Evolutionary conservation across 2,888 invertebrate genomes (phyloP), one percentile per base, ranked within the genome.

Genomic region (Belgica antarctica): DNA sequence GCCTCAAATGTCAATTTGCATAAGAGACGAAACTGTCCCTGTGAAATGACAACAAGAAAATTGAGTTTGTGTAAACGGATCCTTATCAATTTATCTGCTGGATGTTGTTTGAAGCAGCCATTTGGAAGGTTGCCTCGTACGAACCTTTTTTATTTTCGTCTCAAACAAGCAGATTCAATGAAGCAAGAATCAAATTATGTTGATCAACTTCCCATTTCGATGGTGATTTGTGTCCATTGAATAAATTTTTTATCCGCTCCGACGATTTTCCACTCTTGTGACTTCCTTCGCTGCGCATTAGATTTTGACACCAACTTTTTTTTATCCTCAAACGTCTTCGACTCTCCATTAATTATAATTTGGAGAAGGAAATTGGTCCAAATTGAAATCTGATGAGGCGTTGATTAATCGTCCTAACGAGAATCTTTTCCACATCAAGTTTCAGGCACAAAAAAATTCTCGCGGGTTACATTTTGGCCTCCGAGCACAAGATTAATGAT

Each of bases 401-500:
- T 52, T 52, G 52, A 52, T 52, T 52, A 52, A 52, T 52, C 52
- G 22, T 52, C 12, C 22, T 22, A 22, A 52, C 52, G 52, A 52
- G 52, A 52, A 10, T 52, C 52, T 52, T 52, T 22, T 5, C 8
- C 52, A 52, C 52, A 52, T 52, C 22, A 22, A 52, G 22, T 52
- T 52, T 52, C 52, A 22, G n/a, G n/a, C n/a, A n/a, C n/a, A n/a
- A n/a, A 52, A 22, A 52, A 17, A 22, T 17, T 52, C 52, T 52
- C 52, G 52, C 52, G 52, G 52, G 52, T 52, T 52, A 17, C 52
- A 52, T 52, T 52, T 52, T 52, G 17, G 7, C 12, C 22, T 52
- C 22, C 52, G 52, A 52, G 52, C 3, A n/a, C n/a, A 52, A 52
- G 52, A 52, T 52, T 52, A 52, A 52, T 52, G 52, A 52, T 52